These are phyloP conservation scores for Phengaris arion DNA, from an alignment of 2,888 invertebrate genomes.

Conservation along the genomic window DNA sequence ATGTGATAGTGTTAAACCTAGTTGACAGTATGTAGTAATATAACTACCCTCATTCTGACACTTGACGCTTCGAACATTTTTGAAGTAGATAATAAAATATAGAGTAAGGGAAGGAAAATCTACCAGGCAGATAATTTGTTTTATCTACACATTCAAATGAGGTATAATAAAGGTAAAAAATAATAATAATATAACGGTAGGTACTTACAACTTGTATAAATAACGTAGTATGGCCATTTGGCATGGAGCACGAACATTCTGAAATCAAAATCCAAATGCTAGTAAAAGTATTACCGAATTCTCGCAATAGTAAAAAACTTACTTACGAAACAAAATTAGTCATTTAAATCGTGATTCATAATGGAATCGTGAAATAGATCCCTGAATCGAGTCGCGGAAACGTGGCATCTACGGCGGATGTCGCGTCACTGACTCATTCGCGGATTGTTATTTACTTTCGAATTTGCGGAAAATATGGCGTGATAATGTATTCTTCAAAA, in stretches of 20 bases:
- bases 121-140: too few species aligned
- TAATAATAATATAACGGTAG: background rate
- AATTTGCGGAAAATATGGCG: conserved; percentile 45
- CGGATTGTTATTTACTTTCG: conserved; percentile 49
- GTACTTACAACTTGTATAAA: conserved; percentile 19
- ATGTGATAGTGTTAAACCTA: background rate
- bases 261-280: background rate
- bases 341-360: background rate
- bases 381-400: conserved; percentile 40
- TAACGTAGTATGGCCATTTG: background rate
- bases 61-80: too few species aligned
- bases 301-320: background rate
- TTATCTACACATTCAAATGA: too few species aligned
- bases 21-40: background rate
- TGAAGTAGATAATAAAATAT: too few species aligned
- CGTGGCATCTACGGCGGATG: conserved; percentile 58
- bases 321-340: conserved; percentile 19
- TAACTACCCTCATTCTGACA: too few species aligned
- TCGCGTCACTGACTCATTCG: conserved; percentile 60
- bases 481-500: conserved; percentile 12
- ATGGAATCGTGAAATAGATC: background rate
- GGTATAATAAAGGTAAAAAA: too few species aligned
- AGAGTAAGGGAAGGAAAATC: too few species aligned
- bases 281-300: background rate
- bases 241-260: background rate